Evolutionary conservation across 1,140 invertebrate species (phyloP).

Genomic region (Metopolophium dirhodum): DNA sequence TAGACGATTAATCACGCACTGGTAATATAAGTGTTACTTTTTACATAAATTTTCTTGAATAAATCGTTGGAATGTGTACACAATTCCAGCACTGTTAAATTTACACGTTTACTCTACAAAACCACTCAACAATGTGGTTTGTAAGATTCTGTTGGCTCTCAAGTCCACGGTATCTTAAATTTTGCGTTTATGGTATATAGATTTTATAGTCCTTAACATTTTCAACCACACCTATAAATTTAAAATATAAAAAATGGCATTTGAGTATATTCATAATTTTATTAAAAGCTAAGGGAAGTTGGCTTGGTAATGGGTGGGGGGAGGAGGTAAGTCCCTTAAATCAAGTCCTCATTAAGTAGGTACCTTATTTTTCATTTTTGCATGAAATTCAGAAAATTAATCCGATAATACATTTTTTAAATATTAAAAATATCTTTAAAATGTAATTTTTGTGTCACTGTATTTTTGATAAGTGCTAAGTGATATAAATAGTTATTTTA

Average conservation of each 20-base stretch:
- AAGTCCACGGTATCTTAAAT: not conserved
- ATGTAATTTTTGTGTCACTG: not conserved
- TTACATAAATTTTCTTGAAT: constrained; percentile 28
- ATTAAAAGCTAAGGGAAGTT: not conserved
- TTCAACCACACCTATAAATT: not conserved
- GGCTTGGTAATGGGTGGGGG: no score
- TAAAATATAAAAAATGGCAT: not conserved
- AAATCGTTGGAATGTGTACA: constrained; percentile 8
- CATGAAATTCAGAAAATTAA: not conserved
- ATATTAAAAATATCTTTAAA: not conserved
- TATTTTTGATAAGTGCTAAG: not conserved
- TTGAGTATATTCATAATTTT: not conserved
- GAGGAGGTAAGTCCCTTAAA: not conserved
- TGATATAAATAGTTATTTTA: not conserved
- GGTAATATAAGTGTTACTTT: constrained; percentile 26
- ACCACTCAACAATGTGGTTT: constrained; percentile 4
- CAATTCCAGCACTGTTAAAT: constrained; percentile 26
- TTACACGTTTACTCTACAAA: constrained; percentile 8
- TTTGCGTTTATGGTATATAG: not conserved
- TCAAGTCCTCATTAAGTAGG: not conserved
- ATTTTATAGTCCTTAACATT: not conserved
- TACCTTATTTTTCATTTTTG: not conserved
- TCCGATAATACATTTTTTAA: not conserved
- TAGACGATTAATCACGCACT: constrained; percentile 39
- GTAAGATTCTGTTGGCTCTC: not conserved